Evolutionary conservation across 2,888 invertebrate species (phyloP).

Genomic region (Rhaphigaster nebulosa): DNA sequence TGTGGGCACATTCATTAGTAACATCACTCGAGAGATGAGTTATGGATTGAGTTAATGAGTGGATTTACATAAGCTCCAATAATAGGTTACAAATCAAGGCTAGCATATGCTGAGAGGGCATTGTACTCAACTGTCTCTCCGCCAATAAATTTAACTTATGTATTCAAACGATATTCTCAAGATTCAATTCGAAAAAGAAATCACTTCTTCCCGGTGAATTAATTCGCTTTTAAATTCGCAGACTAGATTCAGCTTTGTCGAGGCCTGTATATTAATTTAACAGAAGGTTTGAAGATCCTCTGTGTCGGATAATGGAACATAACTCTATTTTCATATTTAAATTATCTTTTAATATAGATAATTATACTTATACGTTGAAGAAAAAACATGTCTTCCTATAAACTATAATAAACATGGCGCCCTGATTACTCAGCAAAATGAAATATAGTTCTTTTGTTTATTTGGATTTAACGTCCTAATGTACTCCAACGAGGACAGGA

Average conservation of each 20-base stretch:
- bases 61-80: constrained; percentile 13
- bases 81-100: constrained; percentile 24
- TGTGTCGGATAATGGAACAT: neutral
- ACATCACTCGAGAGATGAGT: neutral
- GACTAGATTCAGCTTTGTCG: neutral
- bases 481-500: too few relatives aligned
- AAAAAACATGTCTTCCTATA: too few relatives aligned
- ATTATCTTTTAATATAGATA: too few relatives aligned
- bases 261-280: neutral
- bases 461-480: too few relatives aligned
- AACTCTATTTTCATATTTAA: neutral
- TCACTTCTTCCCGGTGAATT: constrained; percentile 42
- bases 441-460: too few relatives aligned
- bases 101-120: neutral
- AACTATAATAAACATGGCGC: too few relatives aligned
- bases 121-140: neutral
- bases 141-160: constrained; percentile 41
- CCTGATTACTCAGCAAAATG: too few relatives aligned
- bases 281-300: neutral
- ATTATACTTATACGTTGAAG: too few relatives aligned
- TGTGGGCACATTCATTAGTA: neutral
- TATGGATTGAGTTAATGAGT: constrained; percentile 13
- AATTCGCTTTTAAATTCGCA: constrained; percentile 1
- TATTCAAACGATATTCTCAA: constrained; percentile 41
- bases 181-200: constrained; percentile 46